Evolutionary conservation across 2,797 vertebrate genomes (phyloP).

Genomic region (Champsocephalus gunnari): DNA sequence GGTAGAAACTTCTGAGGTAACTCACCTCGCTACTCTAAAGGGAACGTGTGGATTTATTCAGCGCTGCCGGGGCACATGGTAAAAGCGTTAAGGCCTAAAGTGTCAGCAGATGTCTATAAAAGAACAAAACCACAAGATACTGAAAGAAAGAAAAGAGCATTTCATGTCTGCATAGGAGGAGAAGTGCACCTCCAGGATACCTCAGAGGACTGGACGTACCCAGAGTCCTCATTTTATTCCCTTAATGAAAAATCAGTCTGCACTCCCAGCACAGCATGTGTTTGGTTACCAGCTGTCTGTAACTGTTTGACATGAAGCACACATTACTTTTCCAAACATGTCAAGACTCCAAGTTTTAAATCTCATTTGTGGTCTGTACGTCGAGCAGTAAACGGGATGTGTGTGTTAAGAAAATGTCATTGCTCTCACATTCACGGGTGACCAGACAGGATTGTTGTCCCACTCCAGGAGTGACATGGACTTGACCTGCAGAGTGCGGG

Average conservation of each 20-base stretch:
- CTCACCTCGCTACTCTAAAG: slow-evolving; percentile 16
- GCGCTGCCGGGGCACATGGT: slow-evolving; percentile 65
- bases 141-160: slow-evolving; percentile 52
- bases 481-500: slow-evolving; percentile 42
- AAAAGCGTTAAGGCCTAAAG: slow-evolving; percentile 71
- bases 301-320: slow-evolving; percentile 20
- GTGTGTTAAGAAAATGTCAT: not conserved
- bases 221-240: slow-evolving; percentile 51
- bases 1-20: slow-evolving; percentile 17
- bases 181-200: slow-evolving; percentile 54
- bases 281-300: slow-evolving; percentile 21
- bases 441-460: slow-evolving; percentile 4
- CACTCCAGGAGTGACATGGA: slow-evolving; percentile 31
- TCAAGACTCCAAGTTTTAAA: slow-evolving; percentile 12
- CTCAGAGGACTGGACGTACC: slow-evolving; percentile 59
- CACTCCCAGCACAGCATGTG: slow-evolving; percentile 23
- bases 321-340: slow-evolving; percentile 15
- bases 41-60: slow-evolving; percentile 36
- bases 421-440: not conserved
- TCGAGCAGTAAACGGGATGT: not conserved
- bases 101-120: slow-evolving; percentile 78
- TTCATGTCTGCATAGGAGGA: slow-evolving; percentile 47
- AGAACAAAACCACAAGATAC: slow-evolving; percentile 36
- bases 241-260: slow-evolving; percentile 62
- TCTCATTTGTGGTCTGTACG: slow-evolving; percentile 1